Base-by-base conservation (phyloP, 2,797 vertebrate genomes). In the Sebastes aleutianus region DNA sequence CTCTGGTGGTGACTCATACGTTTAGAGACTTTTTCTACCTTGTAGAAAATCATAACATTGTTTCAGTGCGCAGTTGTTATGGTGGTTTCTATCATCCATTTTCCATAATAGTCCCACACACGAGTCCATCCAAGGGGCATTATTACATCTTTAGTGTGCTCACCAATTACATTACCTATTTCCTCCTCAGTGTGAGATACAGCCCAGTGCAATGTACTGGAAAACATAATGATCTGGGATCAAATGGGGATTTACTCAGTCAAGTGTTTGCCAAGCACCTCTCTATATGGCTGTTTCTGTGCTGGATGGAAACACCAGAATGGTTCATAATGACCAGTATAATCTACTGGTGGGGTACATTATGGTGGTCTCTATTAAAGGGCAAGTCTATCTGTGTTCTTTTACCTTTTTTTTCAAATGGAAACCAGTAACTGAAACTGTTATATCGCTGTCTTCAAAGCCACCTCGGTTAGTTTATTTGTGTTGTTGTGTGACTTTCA, bases 211-310 rank as follows among this genome's bases (percentile, higher is more conserved):
- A 80, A 70, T 84, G 82, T 76, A 74, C 70, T 88, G 85, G 65
- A 91, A 90, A 88, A 71, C 65, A 82, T 80, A 74, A 87, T 77
- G 79, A 72, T 80, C 26, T 76, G 62, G 32, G 66, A 76, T 79
- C 58, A 77, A 80, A 85, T 29, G 62, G 47, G 59, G 84, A 77
- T 84, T 91, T 78, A 76, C 39, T 78, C 77, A 80, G 76, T 70
- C 13, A 64, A 71, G 76, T 82, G 65, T 70, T 86, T 71, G n/a
- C 36, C 36, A 50, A 77, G 47, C 9, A 54, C 18, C 34, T 74
- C 50, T 78, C 59, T 58, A 18, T 58, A 22, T 43, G 53, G 47
- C 62, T 71, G 27, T 50, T 78, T 59, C 43, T 43, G 50, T 62
- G 2, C 61, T 29, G 27, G 20, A 77, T 58, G 71, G 68, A 56